Percentiles rank a stretch among this genome's conserved stretches.
These are phyloP conservation scores for Felis catus DNA, from an alignment of 2,113 vertebrate genomes.

Conservation along the genomic window F.catus_Fca126_mat1.0 CM031422.1:47921501-47922000, in stretches of 20 bases:
- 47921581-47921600: neutral
- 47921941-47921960: neutral
- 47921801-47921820: neutral
- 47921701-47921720: neutral
- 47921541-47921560: neutral
- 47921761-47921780: neutral
- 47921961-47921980: neutral
- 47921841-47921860: neutral
- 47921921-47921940: neutral
- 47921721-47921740: neutral
- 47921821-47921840: neutral
- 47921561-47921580: neutral
- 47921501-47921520: neutral
- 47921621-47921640: neutral
- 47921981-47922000: neutral
- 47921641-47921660: neutral
- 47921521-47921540: neutral
- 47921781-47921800: neutral
- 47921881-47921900: neutral
- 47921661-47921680: neutral
- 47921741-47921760: neutral
- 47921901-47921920: neutral
- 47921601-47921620: neutral
- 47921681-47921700: neutral
- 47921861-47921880: neutral